Percentiles rank a stretch among this genome's conserved stretches.
phyloP scores from a whole-genome alignment of 2,888 invertebrate species.

The Autographa pulchrina region DNA sequence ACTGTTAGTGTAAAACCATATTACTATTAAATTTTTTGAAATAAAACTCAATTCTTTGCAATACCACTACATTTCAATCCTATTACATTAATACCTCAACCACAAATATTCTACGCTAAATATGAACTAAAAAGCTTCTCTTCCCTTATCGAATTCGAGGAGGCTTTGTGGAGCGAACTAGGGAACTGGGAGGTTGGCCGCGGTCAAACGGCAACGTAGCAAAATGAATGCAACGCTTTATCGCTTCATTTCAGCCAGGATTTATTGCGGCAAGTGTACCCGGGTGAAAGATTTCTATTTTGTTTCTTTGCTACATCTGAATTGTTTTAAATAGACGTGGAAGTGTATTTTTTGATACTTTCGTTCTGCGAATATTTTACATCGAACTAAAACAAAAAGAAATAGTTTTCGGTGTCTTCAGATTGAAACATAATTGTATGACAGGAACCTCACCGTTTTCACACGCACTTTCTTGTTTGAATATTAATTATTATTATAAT shows the following conservation, averaged over 20 bases:
- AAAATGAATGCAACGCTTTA: conserved; percentile 63
- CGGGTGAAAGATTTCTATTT: conserved; percentile 13
- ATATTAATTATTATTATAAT: too few relatives aligned
- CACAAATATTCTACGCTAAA: conserved; percentile 11
- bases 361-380: too few relatives aligned
- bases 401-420: too few relatives aligned
- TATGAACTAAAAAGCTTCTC: conserved; percentile 25
- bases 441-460: too few relatives aligned
- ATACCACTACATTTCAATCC: background rate
- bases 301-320: conserved; percentile 10
- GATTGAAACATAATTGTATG: too few relatives aligned
- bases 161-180: conserved; percentile 29
- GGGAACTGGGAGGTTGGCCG: conserved; percentile 17
- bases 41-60: too few relatives aligned
- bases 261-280: conserved; percentile 52
- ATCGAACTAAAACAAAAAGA: too few relatives aligned
- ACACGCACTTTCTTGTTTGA: too few relatives aligned
- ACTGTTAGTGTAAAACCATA: too few relatives aligned
- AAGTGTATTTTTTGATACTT: background rate
- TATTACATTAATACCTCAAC: background rate
- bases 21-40: too few relatives aligned
- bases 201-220: conserved; percentile 45
- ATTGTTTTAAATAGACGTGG: background rate
- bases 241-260: conserved; percentile 66
- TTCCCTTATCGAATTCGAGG: conserved; percentile 18